phyloP scores from a whole-genome alignment of 2,797 vertebrate genomes.

The Sandelia bainsii region DNA sequence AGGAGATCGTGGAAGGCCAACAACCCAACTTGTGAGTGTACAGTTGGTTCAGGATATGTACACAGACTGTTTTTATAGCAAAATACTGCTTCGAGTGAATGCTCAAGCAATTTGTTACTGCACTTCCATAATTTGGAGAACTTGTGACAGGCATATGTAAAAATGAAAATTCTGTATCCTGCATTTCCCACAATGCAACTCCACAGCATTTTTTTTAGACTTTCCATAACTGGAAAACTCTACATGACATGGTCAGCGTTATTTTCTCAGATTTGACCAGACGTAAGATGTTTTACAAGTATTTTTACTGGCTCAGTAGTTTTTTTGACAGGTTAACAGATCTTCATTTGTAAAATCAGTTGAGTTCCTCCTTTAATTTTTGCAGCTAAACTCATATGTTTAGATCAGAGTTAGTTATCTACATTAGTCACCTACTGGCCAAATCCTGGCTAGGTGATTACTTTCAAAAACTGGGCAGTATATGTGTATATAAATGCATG shows the following conservation, averaged over 20 bases:
- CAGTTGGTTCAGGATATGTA: not conserved
- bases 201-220: no score
- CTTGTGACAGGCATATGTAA: not conserved
- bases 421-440: not conserved
- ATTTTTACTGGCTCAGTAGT: not conserved
- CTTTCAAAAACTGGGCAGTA: not conserved
- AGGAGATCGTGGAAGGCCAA: conserved; percentile 74
- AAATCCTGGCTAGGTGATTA: not conserved
- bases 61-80: not conserved
- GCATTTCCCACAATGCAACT: not conserved
- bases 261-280: no score
- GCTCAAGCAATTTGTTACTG: not conserved
- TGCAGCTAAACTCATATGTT: not conserved
- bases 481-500: not conserved
- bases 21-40: conserved; percentile 83
- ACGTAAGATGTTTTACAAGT: not conserved
- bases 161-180: not conserved
- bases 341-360: not conserved
- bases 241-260: no score
- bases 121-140: no score
- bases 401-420: no score
- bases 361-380: not conserved
- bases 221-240: no score
- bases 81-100: not conserved
- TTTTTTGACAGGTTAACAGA: not conserved